Percentiles rank a stretch among this genome's conserved stretches.
Evolutionary conservation across 2,888 invertebrate genomes (phyloP).

Genomic region (Mamestra brassicae): DNA sequence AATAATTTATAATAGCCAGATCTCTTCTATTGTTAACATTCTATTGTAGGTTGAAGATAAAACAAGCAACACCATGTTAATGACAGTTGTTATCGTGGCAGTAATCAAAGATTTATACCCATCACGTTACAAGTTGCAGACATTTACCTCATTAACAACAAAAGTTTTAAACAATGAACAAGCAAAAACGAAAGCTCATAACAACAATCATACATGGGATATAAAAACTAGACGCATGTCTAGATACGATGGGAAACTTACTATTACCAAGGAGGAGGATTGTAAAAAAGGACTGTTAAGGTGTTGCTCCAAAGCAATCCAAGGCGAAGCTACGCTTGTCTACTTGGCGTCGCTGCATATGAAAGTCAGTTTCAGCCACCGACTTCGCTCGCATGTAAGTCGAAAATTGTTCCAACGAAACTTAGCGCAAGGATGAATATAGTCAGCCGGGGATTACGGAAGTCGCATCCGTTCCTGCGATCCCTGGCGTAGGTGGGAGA

Average conservation of each 20-base stretch:
- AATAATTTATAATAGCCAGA: too few relatives aligned
- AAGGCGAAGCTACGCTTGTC: not conserved
- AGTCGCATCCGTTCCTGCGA: too few relatives aligned
- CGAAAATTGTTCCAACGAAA: too few relatives aligned
- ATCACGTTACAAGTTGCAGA: constrained; percentile 10
- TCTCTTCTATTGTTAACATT: too few relatives aligned
- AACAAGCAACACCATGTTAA: not conserved
- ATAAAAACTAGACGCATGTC: constrained; percentile 34
- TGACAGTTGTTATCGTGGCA: not conserved
- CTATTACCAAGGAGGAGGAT: constrained; percentile 26
- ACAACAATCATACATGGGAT: constrained; percentile 7
- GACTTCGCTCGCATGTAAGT: too few relatives aligned
- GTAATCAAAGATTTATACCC: constrained; percentile 3
- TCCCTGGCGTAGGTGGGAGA: too few relatives aligned
- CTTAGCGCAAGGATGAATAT: too few relatives aligned
- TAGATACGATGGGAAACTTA: constrained; percentile 44
- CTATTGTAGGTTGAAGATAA: not conserved
- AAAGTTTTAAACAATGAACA: constrained; percentile 38
- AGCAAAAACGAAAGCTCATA: constrained; percentile 43
- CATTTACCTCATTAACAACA: constrained; percentile 10
- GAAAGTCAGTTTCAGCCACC: too few relatives aligned
- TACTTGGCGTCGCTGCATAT: too few relatives aligned
- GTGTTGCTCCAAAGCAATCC: not conserved
- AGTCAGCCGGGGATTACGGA: too few relatives aligned
- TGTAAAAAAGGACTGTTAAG: constrained; percentile 38